Base-by-base conservation (phyloP, 2,113 vertebrate species). In the Hiodon tergisus region DNA sequence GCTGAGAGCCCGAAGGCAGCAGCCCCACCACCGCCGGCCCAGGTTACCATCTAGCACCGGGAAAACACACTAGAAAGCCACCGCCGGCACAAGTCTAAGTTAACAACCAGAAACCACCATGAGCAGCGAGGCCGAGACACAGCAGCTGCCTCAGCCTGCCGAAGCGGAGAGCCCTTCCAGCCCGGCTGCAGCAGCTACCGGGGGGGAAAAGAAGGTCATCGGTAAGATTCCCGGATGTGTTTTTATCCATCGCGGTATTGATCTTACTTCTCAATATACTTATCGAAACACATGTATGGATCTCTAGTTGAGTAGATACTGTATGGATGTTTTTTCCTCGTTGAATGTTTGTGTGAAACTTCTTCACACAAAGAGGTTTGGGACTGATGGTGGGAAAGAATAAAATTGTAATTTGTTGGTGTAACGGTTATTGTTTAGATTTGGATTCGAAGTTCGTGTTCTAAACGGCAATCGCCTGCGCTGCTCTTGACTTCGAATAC, bases 31-130 rank as follows among this genome's bases (percentile, higher is more conserved):
- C 94, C 93, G 94, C 94, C 94, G 94, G 95, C 95, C 95, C 93
- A 94, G 94, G 94, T 96, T 94, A 96, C 94, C 95, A 96, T 96
- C 91, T 94, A 95, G 92, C 93, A 95, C 92, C 93, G 93, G 93
- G 94, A 93, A 94, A 92, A 94, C 90, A 95, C 85, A 94, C 91
- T 89, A 93, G 87, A 91, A 93, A 94, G 93, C 93, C 90, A 86
- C 91, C 92, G 92, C 93, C 92, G 92, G 93, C 93, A 92, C 87
- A 89, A 94, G 92, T 92, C 92, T 92, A 73, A 68, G 73, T 90
- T 91, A 95, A 89, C 93, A 94, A 89, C 89, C 85, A 87, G 85
- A 89, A 89, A 94, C 86, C 83, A 86, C 79, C 87, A 94, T 94
- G 93, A 94, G 92, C 92, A 93, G 91, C 90, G 92, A 94, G 91